phyloP scores from a whole-genome alignment of 2,113 vertebrate species.

The Oncorhynchus kisutch region DNA sequence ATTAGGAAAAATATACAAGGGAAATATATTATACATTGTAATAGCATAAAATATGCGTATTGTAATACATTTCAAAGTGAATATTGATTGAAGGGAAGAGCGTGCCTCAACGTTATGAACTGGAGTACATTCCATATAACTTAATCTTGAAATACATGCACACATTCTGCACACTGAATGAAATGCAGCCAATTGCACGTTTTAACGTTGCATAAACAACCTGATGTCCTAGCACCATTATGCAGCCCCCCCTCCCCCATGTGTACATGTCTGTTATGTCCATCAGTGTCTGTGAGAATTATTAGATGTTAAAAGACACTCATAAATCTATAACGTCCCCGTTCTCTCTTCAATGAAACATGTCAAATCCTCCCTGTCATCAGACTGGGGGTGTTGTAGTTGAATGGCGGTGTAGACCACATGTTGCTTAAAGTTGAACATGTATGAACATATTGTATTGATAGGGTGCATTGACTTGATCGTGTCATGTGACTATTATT shows the following conservation, averaged over 20 bases:
- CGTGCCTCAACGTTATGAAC: background rate
- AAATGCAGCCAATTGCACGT: constrained; percentile 6
- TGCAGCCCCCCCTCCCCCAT: background rate
- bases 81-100: background rate
- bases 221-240: constrained; percentile 26
- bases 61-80: background rate
- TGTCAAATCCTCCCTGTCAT: constrained; percentile 59
- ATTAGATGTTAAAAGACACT: constrained; percentile 57
- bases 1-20: no score
- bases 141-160: background rate
- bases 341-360: constrained; percentile 48
- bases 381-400: constrained; percentile 46
- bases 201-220: constrained; percentile 37
- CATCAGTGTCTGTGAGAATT: constrained; percentile 56
- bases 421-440: background rate
- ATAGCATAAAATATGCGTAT: no score
- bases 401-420: background rate
- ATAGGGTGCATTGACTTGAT: background rate
- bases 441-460: background rate
- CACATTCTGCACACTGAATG: constrained; percentile 1
- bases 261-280: constrained; percentile 50
- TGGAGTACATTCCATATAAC: background rate
- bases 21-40: no score
- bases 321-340: constrained; percentile 61
- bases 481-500: background rate